Base-by-base conservation (phyloP, 92 coral and sea anemone species). In the Siderastrea radians region DNA sequence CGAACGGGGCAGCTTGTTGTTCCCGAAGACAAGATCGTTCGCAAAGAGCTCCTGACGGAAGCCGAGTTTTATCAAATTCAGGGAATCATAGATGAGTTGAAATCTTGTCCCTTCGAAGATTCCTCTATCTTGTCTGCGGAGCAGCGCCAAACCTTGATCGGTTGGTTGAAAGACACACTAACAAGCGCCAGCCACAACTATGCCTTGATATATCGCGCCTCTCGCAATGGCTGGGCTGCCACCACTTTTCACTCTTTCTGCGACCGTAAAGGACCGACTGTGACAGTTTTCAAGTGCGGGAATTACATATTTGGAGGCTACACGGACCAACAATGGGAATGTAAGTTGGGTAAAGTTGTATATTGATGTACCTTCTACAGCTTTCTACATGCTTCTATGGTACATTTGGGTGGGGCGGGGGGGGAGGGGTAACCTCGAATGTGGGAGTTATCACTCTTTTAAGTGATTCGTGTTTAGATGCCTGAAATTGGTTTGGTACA, bases 21-120 rank as follows among this genome's bases (percentile, higher is more conserved):
- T 49, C 94, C 94, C 2, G 94, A 92, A 4, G 91, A 92, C 83
- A 84, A 72, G 71, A 61, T 77, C 43, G 44, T 74, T 55, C 63
- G 81, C 45, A 89, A 72, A 10, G 98, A 94, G 67, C 84, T 94
- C 15, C 77, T 89, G 5, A 84, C 84, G 4, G 98, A 94, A 74
- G 98, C 97, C 12, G 84, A 86, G 83, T 94, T 94, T 73, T 94
- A 94, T 74, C 97, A 94, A 62, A 72, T 94, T 7, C 84, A 80
- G 69, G 95, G 93, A 44, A 91, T 94, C 17, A 58, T 92, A 3
- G 87, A 92, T 54, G 74, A 83, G 78, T 81, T 92, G n/a, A 71
- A 75, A 73, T 75, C 88, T 13, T 61, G 72, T 46, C 95, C 90
- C 6, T 92, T 83, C 59, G 63, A 15, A 17, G 82, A 80, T 49